phyloP scores from a whole-genome alignment of 2,888 invertebrate species.

The Ichneumoninae sp. region DNA sequence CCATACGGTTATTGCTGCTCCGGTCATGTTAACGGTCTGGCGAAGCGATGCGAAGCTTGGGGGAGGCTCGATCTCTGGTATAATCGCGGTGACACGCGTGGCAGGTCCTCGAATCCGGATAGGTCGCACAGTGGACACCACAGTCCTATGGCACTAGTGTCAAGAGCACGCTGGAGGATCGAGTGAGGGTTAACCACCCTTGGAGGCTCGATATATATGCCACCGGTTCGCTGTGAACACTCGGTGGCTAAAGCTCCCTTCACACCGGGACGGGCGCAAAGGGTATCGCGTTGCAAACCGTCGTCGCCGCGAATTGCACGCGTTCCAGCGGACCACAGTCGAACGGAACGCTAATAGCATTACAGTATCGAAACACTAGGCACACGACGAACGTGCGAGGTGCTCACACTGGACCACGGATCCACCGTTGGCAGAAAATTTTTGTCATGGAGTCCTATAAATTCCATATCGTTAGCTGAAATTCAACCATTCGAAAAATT shows the following conservation, averaged over 20 bases:
- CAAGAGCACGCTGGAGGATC: conserved; percentile 21
- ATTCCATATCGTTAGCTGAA: too few relatives aligned
- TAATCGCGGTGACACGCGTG: conserved; percentile 20
- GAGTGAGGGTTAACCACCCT: conserved; percentile 30
- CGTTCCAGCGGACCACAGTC: neutral
- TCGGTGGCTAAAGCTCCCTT: neutral
- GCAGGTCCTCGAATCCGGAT: conserved; percentile 11
- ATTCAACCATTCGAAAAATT: too few relatives aligned
- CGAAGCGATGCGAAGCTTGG: neutral
- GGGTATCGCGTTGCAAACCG: neutral
- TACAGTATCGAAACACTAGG: too few relatives aligned
- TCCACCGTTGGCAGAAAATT: too few relatives aligned
- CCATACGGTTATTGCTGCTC: neutral
- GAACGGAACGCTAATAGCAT: too few relatives aligned
- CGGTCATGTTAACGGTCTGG: neutral
- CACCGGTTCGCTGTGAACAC: neutral
- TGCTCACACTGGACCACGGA: too few relatives aligned
- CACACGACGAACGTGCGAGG: too few relatives aligned
- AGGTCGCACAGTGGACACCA: neutral
- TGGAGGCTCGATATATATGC: neutral
- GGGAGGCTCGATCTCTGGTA: conserved; percentile 7
- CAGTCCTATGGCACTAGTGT: conserved; percentile 1
- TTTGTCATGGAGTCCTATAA: too few relatives aligned
- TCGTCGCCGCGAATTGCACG: neutral
- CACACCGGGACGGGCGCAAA: neutral